Base-by-base conservation (phyloP, 1,140 invertebrate species). In the Cotesia vestalis region DNA sequence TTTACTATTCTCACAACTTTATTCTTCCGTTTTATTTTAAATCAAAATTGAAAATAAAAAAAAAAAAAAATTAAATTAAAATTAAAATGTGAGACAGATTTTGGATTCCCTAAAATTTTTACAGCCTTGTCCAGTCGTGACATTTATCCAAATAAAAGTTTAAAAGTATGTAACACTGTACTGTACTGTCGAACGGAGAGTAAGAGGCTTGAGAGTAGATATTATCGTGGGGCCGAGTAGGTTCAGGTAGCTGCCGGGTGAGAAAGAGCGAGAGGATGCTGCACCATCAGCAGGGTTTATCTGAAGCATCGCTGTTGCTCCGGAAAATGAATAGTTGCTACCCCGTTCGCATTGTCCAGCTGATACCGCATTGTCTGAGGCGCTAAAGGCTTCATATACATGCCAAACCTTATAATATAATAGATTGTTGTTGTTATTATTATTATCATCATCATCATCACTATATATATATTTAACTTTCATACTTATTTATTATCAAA, bases 271-370 rank as follows among this genome's bases (percentile, higher is more conserved):
- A 27, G 68, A 55, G 71, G 38, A 64, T 66, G 27, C 27, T 27
- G 27, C 27, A 63, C 20, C 71, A 77, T 63, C 74, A 66, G 53
- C 68, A 59, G 67, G 69, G 78, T 75, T 80, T 78, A 80, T 80
- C 78, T 75, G 52, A 27, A 46, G 36, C 70, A 75, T 77, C 72
- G 72, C 73, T 75, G 61, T 75, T 36, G 36, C 46, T 20, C 69
- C 38, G 78, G 78, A 79, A 80, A 78, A 80, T 79, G 78, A 78
- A 80, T 79, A 79, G 75, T 75, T 72, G 64, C 72, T 62, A 36
- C 73, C 12, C 66, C n/a, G 60, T 40, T 69, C 69, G 73, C 78
- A 78, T 78, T 79, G 76, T 80, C 69, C 72, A 72, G 57, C 34
- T 51, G 27, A 51, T 36, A 20, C 61, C 14, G 61, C 70, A 76